Evolutionary conservation across 2,888 invertebrate species (phyloP), one percentile per base, ranked within the genome.

Genomic region (Archaeoteleia sp.): DNA sequence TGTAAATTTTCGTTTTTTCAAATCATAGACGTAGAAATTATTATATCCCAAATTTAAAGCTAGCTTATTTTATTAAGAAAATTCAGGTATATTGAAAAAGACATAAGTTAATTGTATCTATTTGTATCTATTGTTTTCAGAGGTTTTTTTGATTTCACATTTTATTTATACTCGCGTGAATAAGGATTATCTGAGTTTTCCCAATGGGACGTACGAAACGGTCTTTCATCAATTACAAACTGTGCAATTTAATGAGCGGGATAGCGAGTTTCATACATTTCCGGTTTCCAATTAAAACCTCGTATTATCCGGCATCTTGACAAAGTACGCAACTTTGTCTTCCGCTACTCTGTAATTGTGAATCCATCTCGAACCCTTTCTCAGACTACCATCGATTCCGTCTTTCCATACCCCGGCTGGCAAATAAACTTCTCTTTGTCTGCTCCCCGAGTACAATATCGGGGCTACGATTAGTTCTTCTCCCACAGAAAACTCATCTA

Each of bases 391-490:
- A 82, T 95, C 95, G 73, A 95, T 93, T 8, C 95, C 95, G 79
- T 97, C 96, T 78, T 92, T 93, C 97, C 97, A 97, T 0, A 95
- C 92, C 0, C 97, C 98, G 15, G 92, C 92, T 0, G 96, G 96
- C 17, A 96, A 87, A 81, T 96, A 96, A 57, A 97, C 93, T 87
- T 93, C 96, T 68, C 93, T 88, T 70, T 91, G 90, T 17, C 90
- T 90, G 30, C 90, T 88, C 0, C 92, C 91, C 0, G 90, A 88
- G 46, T 91, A 87, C 23, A 96, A 83, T 42, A 97, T 90, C 0
- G 97, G 97, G 0, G 97, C 97, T 0, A 97, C 96, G 23, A 97
- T 93, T 0, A 97, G 87, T 82, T 95, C 94, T 73, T 94, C 94
- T 0, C 97, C 97, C 0, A 97, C 90, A 0, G 94, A 92, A 84